These are phyloP conservation scores for Origma solitaria DNA, from an alignment of 2,113 vertebrate genomes.

Conservation along the genomic window DNA sequence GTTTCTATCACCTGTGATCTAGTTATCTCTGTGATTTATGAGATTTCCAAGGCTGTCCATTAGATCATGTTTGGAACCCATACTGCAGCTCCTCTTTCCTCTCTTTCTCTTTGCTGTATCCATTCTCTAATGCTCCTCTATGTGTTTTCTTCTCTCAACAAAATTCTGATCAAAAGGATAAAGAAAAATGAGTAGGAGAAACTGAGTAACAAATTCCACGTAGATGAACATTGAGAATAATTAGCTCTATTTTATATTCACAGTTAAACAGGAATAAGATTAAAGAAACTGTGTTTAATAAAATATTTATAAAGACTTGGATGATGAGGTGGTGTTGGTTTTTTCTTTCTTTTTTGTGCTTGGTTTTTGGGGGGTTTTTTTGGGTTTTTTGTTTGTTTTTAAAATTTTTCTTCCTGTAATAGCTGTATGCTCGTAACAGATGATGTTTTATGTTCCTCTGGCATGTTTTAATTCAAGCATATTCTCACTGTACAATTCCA, in stretches of 20 bases:
- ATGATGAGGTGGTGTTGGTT: neutral
- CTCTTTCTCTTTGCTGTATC: neutral
- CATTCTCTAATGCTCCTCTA: neutral
- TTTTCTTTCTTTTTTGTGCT: neutral
- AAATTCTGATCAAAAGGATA: neutral
- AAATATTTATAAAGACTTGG: neutral
- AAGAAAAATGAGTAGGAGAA: neutral
- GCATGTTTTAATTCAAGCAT: neutral
- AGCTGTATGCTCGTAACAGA: neutral
- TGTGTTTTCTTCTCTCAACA: neutral
- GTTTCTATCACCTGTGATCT: neutral
- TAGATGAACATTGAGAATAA: neutral
- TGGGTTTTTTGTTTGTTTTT: neutral
- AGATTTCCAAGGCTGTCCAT: neutral
- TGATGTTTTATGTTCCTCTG: neutral
- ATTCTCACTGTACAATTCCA: neutral
- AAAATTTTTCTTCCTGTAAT: neutral
- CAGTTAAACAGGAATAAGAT: neutral
- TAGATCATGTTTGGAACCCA: neutral
- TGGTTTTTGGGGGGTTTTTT: no score
- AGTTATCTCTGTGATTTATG: neutral
- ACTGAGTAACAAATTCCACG: neutral
- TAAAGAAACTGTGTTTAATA: neutral
- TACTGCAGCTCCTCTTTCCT: neutral
- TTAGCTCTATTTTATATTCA: neutral